Evolutionary conservation across 2,888 invertebrate species (phyloP).

Genomic region (Gryllus longicercus): DNA sequence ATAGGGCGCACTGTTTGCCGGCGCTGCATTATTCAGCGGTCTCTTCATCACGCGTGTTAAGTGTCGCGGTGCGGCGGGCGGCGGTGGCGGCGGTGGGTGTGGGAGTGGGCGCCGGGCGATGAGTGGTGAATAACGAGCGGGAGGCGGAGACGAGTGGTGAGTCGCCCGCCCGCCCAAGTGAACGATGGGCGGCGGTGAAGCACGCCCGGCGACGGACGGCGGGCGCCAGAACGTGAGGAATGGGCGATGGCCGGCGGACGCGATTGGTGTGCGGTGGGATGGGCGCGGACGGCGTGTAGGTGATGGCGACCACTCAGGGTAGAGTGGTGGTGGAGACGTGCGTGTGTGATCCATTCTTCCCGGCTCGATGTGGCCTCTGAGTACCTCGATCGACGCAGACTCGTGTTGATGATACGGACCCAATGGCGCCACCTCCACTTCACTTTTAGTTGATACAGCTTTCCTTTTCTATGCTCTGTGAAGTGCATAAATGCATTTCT

Average conservation of each 20-base stretch:
- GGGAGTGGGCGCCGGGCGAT: not conserved
- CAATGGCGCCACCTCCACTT: too few species aligned
- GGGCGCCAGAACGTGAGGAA: not conserved
- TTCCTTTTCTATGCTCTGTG: too few species aligned
- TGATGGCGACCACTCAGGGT: too few species aligned
- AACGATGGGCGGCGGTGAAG: not conserved
- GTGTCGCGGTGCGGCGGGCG: not conserved
- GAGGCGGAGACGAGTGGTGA: not conserved
- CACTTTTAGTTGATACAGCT: too few species aligned
- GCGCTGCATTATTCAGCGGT: constrained; percentile 25
- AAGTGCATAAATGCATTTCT: too few species aligned
- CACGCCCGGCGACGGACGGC: not conserved
- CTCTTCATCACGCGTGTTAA: constrained; percentile 18
- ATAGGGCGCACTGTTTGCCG: constrained; percentile 27
- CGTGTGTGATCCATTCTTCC: too few species aligned
- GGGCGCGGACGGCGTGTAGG: too few species aligned
- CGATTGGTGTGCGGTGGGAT: too few species aligned
- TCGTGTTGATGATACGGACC: too few species aligned
- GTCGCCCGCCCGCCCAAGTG: not conserved
- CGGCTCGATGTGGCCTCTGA: too few species aligned
- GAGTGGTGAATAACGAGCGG: not conserved
- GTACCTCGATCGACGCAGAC: too few species aligned
- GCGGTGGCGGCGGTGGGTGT: not conserved
- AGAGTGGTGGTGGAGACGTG: too few species aligned
- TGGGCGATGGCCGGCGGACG: not conserved